Evolutionary conservation across 35 echinoderm and acorn worm genomes (phyloP), one percentile per base, ranked within the genome.

Genomic region (Apostichopus californicus): DNA sequence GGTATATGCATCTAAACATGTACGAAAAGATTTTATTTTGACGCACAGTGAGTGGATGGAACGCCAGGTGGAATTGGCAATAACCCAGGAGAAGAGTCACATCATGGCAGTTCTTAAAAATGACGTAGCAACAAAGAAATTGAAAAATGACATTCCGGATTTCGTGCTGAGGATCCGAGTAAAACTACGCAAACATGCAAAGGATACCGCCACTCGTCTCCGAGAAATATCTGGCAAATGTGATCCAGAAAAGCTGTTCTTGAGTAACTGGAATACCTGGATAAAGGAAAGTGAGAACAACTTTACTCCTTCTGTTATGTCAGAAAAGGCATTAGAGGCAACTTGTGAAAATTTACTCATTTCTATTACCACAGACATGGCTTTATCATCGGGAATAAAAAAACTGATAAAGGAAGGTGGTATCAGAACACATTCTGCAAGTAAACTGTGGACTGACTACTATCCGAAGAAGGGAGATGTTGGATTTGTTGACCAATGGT

Each of bases 251-350:
- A 58, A 59, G 54, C 3, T 57, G 2, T 84, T 84, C 57, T 61
- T 22, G 5, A 7, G 1, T 57, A 57, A 9, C 55, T 84, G 81
- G 81, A 11, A 84, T 5, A 14, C 5, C 0, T 84, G 55, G 22
- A 20, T 84, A 6, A 58, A n/a, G 14, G 55, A 84, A 57, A n/a
- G 5, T 5, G 57, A 17, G 55, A 14, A 58, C 8, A 8, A 84
- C 4, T 84, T 84, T 24, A 54, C 81, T 4, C 53, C 22, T n/a
- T 52, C 55, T 57, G 12, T 24, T 10, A 56, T 59, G 12, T 59
- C 81, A 82, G 79, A 82, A 56, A 82, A 28, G 14, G 34, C 14
- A 82, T 1, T 82, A 46, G 79, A 82, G 79, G 79, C 46, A 82
- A 82, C n/a, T 3, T 82, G 79, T 54, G 79, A 82, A 82, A 54